A percentile compares a stretch with the other conserved stretches of the same genome.
Evolutionary conservation across 1,140 invertebrate species (phyloP).

Genomic region (Leucophenga varia): DNA sequence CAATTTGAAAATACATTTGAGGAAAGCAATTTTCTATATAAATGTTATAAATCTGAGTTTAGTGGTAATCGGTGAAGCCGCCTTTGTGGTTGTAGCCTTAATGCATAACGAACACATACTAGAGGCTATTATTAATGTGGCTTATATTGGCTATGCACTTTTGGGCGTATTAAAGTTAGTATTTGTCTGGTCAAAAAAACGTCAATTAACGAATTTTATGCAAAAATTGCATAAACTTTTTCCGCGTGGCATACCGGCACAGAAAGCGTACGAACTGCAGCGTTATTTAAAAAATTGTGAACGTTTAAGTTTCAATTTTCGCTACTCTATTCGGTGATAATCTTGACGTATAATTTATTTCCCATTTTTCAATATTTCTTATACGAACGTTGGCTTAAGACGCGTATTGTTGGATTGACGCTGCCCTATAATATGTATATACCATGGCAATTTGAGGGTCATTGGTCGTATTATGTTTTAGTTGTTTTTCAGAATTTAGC

Average conservation of each 20-base stretch:
- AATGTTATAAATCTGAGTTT: conserved; percentile 29
- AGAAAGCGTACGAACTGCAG: conserved; percentile 20
- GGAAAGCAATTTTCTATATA: no score
- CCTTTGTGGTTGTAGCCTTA: conserved; percentile 26
- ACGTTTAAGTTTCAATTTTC: conserved; percentile 28
- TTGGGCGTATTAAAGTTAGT: conserved; percentile 41
- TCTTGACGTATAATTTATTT: conserved; percentile 48
- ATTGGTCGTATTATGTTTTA: conserved; percentile 35
- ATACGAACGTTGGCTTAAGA: conserved; percentile 31
- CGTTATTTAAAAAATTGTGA: conserved; percentile 25
- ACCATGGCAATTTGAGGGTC: conserved; percentile 27
- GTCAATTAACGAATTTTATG: conserved; percentile 24
- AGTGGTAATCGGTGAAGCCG: conserved; percentile 16
- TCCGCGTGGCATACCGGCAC: conserved; percentile 14
- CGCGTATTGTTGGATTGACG: conserved; percentile 19
- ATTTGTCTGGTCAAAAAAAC: conserved; percentile 34
- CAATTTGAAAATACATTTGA: no score
- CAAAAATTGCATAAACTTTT: no score
- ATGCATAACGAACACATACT: conserved; percentile 18
- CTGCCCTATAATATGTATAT: conserved; percentile 36
- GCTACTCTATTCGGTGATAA: conserved; percentile 36
- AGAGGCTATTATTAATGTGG: conserved; percentile 35
- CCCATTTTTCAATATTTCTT: conserved; percentile 32
- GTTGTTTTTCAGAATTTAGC: conserved; percentile 30
- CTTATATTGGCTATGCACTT: conserved; percentile 40